A percentile compares a stretch with the other conserved stretches of the same genome.
Conservation (phyloP, 2,888 invertebrate species). For the Pheosia gnoma region DNA sequence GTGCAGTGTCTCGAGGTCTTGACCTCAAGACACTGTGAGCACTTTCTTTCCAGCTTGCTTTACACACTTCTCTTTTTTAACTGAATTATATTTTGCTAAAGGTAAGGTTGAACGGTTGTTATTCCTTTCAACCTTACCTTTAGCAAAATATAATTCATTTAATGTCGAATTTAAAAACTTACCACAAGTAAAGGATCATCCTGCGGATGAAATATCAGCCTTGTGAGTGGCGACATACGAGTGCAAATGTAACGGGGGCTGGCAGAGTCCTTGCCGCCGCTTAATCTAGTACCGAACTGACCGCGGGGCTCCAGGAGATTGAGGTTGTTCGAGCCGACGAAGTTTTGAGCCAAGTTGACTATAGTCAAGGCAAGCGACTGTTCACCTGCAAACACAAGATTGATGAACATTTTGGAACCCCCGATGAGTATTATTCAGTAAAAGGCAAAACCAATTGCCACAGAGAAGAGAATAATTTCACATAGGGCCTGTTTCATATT, state of each 20-base stretch:
- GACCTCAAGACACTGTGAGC: too few relatives aligned
- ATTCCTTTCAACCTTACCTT: neutral
- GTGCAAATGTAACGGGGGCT: slow-evolving; percentile 99
- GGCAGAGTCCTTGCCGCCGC: slow-evolving; percentile 97
- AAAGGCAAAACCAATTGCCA: too few relatives aligned
- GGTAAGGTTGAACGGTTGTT: too few relatives aligned
- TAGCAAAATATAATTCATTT: neutral
- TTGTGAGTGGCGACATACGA: slow-evolving; percentile 91
- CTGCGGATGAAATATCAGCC: slow-evolving; percentile 92
- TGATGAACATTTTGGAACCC: too few relatives aligned
- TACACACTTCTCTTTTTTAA: too few relatives aligned
- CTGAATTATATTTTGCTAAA: too few relatives aligned
- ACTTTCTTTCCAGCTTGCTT: too few relatives aligned
- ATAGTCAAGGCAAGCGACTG: slow-evolving; percentile 97
- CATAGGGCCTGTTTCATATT: too few relatives aligned
- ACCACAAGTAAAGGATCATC: slow-evolving; percentile 93
- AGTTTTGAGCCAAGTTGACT: slow-evolving; percentile 98
- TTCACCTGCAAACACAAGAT: slow-evolving; percentile 81
- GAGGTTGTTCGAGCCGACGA: slow-evolving; percentile 98
- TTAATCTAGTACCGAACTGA: slow-evolving; percentile 96
- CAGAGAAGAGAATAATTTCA: too few relatives aligned
- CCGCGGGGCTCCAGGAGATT: slow-evolving; percentile 97
- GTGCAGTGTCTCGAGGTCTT: too few relatives aligned
- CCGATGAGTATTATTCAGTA: too few relatives aligned
- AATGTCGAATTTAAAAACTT: slow-evolving; percentile 35